Conservation (phyloP, 1,140 invertebrate species). For the Drosophila setifemur region DNA sequence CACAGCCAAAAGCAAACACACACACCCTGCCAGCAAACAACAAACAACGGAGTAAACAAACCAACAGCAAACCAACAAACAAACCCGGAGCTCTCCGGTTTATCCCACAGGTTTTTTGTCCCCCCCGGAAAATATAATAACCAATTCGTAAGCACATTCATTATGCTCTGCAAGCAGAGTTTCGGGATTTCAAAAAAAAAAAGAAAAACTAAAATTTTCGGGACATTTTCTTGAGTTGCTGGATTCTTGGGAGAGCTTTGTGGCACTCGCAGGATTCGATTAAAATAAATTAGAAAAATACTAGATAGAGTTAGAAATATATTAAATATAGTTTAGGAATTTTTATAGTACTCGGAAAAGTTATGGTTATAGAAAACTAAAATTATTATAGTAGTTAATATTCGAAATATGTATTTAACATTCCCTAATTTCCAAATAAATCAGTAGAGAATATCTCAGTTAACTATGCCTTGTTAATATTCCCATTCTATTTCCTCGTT, state of each 20-base stretch:
- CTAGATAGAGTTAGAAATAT: not conserved
- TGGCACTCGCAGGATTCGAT: no score
- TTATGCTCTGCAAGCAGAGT: constrained; percentile 45
- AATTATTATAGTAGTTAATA: not conserved
- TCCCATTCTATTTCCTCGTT: not conserved
- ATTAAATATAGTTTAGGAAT: no score
- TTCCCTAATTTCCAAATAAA: not conserved
- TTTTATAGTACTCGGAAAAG: no score
- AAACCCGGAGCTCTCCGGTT: not conserved
- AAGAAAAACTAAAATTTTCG: not conserved
- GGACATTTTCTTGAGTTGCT: not conserved
- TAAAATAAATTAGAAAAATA: not conserved
- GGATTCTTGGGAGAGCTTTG: not conserved
- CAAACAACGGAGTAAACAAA: constrained; percentile 20
- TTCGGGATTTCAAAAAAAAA: constrained; percentile 6
- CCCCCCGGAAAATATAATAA: constrained; percentile 54
- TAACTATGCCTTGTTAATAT: not conserved
- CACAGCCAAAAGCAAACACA: not conserved
- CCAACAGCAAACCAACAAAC: constrained; percentile 14
- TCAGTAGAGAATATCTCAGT: not conserved
- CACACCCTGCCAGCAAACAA: constrained; percentile 33
- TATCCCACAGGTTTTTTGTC: not conserved
- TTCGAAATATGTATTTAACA: not conserved
- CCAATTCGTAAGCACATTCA: constrained; percentile 77
- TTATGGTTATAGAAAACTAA: not conserved